phyloP scores from a whole-genome alignment of 2,113 vertebrate genomes.

The Dasyurus viverrinus region DNA sequence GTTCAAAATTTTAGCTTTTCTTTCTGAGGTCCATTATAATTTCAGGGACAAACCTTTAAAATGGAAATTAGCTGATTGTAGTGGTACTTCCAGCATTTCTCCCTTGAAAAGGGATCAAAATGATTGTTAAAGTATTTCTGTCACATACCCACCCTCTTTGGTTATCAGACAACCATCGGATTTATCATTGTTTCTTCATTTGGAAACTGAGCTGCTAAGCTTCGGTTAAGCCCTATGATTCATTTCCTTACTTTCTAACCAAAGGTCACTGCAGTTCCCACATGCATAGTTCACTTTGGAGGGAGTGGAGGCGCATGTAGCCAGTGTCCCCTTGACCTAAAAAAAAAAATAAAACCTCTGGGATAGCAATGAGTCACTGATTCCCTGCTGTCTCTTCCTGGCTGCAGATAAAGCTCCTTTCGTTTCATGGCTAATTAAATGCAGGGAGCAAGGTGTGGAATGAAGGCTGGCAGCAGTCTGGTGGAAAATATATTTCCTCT shows the following conservation, averaged over 20 bases:
- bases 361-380: constrained; percentile 22
- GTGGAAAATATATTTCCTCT: constrained; percentile 78
- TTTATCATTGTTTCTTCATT: constrained; percentile 57
- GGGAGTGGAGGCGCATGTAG: background rate
- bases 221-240: constrained; percentile 60
- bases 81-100: background rate
- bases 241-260: constrained; percentile 64
- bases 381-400: constrained; percentile 56
- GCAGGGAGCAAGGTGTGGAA: constrained; percentile 63
- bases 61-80: background rate
- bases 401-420: constrained; percentile 10
- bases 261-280: constrained; percentile 5
- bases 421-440: constrained; percentile 32
- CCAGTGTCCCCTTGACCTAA: constrained; percentile 6
- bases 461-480: constrained; percentile 54
- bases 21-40: background rate
- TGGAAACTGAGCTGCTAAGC: constrained; percentile 42
- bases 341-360: background rate
- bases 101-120: background rate
- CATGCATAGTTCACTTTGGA: constrained; percentile 38
- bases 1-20: background rate
- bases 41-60: constrained; percentile 1
- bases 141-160: background rate
- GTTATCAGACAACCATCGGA: background rate
- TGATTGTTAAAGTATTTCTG: background rate